phyloP scores from a whole-genome alignment of 1,140 invertebrate species.

The Contarinia nasturtii region DNA sequence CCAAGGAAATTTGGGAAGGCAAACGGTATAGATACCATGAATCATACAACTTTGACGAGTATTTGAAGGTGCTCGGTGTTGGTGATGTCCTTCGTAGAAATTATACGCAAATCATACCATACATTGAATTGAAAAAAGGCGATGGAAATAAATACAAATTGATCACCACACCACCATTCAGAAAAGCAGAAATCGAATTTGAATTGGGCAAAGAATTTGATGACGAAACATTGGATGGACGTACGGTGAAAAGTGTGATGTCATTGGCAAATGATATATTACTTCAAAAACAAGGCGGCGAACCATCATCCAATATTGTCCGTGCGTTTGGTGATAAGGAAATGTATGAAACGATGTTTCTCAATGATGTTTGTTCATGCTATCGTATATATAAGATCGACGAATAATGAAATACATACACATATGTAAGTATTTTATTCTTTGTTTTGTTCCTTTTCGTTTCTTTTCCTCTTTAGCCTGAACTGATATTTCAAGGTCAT shows the following conservation, averaged over 20 bases:
- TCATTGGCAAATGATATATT: conserved; percentile 25
- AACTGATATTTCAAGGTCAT: too few species aligned
- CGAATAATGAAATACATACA: too few species aligned
- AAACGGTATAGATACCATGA: conserved; percentile 54
- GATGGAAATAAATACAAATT: conserved; percentile 43
- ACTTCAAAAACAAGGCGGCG: conserved; percentile 44
- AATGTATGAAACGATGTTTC: conserved; percentile 16
- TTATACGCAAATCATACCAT: conserved; percentile 47
- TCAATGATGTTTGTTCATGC: conserved; percentile 32
- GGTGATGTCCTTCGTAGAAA: conserved; percentile 53
- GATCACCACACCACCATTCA: conserved; percentile 64
- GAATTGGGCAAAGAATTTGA: conserved; percentile 64
- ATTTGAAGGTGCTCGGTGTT: conserved; percentile 66
- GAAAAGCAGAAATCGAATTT: conserved; percentile 59
- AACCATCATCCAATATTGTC: conserved; percentile 33
- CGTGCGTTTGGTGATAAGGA: conserved; percentile 29
- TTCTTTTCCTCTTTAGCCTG: too few species aligned
- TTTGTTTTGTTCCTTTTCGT: too few species aligned
- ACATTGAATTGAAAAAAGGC: conserved; percentile 39
- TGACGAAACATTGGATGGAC: conserved; percentile 63
- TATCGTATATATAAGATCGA: conserved; percentile 18
- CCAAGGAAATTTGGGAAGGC: conserved; percentile 24
- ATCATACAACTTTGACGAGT: conserved; percentile 68
- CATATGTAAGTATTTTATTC: too few species aligned
- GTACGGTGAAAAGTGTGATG: conserved; percentile 50